A percentile compares a stretch with the other conserved stretches of the same genome.
Evolutionary conservation across 2,888 invertebrate species (phyloP).

Genomic region (Sturmia bella): DNA sequence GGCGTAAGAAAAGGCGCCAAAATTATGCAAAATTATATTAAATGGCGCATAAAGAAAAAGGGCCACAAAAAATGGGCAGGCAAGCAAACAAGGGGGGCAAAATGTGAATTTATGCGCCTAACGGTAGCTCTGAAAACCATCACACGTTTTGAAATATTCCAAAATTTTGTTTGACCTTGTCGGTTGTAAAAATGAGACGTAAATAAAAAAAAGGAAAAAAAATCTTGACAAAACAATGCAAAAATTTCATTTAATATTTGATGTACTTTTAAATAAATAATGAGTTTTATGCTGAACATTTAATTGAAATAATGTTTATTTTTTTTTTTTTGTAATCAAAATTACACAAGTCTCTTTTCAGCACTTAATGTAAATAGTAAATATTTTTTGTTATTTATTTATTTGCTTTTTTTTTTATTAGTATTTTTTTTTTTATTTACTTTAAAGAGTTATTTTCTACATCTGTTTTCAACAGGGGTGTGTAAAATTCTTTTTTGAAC

Average conservation of each 20-base stretch:
- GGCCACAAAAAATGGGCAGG: too few species aligned
- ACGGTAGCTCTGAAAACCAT: too few species aligned
- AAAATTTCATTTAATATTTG: too few species aligned
- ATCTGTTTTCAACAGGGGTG: constrained; percentile 13
- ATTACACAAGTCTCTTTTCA: constrained; percentile 24
- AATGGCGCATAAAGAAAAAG: too few species aligned
- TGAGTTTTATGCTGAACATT: neutral
- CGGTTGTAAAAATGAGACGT: too few species aligned
- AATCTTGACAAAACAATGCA: neutral
- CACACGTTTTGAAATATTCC: too few species aligned
- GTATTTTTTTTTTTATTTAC: neutral
- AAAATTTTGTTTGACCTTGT: neutral
- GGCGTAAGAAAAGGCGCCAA: too few species aligned
- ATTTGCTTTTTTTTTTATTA: neutral
- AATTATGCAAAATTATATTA: too few species aligned
- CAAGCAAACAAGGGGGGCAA: too few species aligned
- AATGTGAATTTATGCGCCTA: too few species aligned
- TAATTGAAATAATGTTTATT: constrained; percentile 10
- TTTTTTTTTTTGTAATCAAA: constrained; percentile 29
- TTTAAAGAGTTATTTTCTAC: neutral
- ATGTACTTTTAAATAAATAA: neutral
- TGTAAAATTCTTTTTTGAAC: constrained; percentile 30
- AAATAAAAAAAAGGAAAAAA: neutral
- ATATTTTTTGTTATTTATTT: neutral
- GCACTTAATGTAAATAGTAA: neutral